Percentiles rank a stretch among this genome's conserved stretches.
These are phyloP conservation scores for Diachrysia chrysitis DNA, from an alignment of 2,888 invertebrate genomes.

Conservation along the genomic window DNA sequence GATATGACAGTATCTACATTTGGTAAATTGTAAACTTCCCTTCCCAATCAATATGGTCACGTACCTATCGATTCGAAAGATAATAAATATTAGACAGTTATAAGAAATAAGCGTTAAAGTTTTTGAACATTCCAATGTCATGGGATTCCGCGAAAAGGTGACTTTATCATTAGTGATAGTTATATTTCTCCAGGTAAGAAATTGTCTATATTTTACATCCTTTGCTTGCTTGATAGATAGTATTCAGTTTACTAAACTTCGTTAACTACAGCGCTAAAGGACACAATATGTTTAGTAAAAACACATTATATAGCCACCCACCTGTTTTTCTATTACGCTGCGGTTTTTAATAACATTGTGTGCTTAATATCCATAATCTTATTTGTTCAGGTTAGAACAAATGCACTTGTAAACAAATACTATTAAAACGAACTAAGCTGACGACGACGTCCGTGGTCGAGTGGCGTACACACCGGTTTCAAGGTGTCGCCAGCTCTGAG, in stretches of 20 bases:
- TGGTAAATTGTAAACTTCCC: neutral
- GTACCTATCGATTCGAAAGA: slow-evolving; percentile 25
- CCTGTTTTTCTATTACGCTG: neutral
- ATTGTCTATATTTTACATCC: neutral
- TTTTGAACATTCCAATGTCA: slow-evolving; percentile 59
- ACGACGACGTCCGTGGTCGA: too few species aligned
- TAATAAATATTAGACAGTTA: slow-evolving; percentile 28
- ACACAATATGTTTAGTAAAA: neutral
- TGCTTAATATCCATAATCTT: neutral
- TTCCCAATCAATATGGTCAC: slow-evolving; percentile 35
- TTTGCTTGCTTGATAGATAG: neutral
- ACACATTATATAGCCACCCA: neutral
- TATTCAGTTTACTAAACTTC: neutral
- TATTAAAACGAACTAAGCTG: neutral
- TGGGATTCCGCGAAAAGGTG: slow-evolving; percentile 74
- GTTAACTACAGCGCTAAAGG: too few species aligned
- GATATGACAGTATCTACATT: slow-evolving; percentile 14
- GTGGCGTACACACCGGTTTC: too few species aligned
- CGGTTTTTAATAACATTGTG: neutral
- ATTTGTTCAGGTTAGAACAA: slow-evolving; percentile 5
- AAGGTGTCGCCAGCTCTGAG: too few species aligned
- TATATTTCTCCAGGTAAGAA: slow-evolving; percentile 68
- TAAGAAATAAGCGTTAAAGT: slow-evolving; percentile 54
- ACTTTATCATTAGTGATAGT: slow-evolving; percentile 61
- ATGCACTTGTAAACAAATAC: neutral